A percentile compares a stretch with the other conserved stretches of the same genome.
phyloP scores from a whole-genome alignment of 2,888 invertebrate genomes.

The Chloromyia formosa region DNA sequence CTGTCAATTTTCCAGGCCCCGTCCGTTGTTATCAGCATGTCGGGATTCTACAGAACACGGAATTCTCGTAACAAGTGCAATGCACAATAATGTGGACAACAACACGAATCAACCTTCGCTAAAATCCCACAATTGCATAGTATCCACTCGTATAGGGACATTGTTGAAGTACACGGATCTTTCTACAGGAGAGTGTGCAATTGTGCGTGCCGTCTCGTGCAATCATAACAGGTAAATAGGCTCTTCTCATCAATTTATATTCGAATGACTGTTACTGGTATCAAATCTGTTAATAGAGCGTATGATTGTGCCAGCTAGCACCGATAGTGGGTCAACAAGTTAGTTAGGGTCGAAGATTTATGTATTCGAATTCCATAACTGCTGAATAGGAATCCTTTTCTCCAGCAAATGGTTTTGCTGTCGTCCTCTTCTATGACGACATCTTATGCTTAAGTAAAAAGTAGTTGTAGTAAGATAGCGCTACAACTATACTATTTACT shows the following conservation, averaged over 20 bases:
- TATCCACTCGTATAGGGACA: neutral
- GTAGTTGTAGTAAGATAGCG: too few species aligned
- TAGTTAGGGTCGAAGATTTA: too few species aligned
- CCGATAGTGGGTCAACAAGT: neutral
- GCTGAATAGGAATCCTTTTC: too few species aligned
- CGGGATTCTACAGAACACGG: neutral
- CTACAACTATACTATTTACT: too few species aligned
- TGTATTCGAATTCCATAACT: too few species aligned
- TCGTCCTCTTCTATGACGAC: too few species aligned
- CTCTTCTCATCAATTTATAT: neutral
- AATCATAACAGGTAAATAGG: neutral
- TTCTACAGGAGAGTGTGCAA: too few species aligned
- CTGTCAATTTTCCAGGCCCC: conserved; percentile 42
- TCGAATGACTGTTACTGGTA: conserved; percentile 18
- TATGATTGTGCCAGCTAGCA: neutral
- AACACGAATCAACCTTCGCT: conserved; percentile 37
- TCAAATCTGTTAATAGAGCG: conserved; percentile 4
- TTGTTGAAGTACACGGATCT: neutral
- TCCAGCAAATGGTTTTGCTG: too few species aligned
- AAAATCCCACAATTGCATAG: neutral
- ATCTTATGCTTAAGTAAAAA: too few species aligned
- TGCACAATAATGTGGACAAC: too few species aligned
- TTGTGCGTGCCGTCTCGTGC: neutral
- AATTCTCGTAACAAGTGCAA: conserved; percentile 10
- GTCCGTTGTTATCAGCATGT: conserved; percentile 16